Conservation (phyloP, 1,140 invertebrate species). For the Belonocnema kinseyi region DNA sequence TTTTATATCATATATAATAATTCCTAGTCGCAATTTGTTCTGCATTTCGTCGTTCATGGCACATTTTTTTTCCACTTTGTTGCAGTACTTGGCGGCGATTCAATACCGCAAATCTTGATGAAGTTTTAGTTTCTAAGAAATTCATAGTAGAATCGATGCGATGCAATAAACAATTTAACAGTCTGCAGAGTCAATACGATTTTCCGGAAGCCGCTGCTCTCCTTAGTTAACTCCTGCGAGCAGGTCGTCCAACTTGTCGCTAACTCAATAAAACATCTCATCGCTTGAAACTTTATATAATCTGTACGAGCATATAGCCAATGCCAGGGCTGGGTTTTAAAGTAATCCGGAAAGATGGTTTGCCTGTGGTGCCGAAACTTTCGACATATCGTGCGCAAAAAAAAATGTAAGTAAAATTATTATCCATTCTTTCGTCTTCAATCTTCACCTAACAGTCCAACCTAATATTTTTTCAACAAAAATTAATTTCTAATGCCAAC, state of each 20-base stretch:
- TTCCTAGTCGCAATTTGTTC: too few species aligned
- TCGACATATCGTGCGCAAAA: neutral
- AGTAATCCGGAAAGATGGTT: slow-evolving; percentile 5
- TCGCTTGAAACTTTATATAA: slow-evolving; percentile 19
- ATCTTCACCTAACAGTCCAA: neutral
- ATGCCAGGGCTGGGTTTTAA: slow-evolving; percentile 11
- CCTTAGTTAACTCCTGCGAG: slow-evolving; percentile 41
- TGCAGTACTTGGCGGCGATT: too few species aligned
- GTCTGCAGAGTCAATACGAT: slow-evolving; percentile 32
- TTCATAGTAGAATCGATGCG: neutral
- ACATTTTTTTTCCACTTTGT: too few species aligned
- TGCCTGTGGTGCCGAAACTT: neutral
- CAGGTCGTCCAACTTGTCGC: slow-evolving; percentile 45
- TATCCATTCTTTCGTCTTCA: neutral
- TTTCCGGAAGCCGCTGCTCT: slow-evolving; percentile 40
- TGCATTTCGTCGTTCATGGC: too few species aligned
- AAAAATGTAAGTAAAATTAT: neutral
- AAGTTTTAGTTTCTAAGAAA: too few species aligned
- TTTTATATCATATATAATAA: too few species aligned
- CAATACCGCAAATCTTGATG: too few species aligned
- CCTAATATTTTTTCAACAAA: neutral
- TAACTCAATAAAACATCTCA: slow-evolving; percentile 49
- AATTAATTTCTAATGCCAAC: neutral
- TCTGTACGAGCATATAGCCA: neutral
- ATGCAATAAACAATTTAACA: slow-evolving; percentile 42